Conservation (phyloP, 2,888 invertebrate genomes). For the Lochmaea capreae region DNA sequence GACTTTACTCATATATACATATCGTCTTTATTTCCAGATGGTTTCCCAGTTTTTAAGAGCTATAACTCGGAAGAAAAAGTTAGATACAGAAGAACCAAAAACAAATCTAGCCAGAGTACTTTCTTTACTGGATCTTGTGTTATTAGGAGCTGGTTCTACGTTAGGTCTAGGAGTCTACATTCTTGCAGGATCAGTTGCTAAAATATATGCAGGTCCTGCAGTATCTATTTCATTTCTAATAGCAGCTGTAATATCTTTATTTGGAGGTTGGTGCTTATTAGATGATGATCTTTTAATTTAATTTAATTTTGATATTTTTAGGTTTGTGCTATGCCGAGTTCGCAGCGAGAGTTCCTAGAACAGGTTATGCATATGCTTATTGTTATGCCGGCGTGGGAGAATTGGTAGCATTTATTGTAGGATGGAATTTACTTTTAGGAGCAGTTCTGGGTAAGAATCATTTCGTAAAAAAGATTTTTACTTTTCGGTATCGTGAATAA, state of each 20-base stretch:
- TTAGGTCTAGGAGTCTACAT: conserved; percentile 94
- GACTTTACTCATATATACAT: too few species aligned
- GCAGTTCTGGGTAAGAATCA: conserved; percentile 78
- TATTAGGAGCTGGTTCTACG: conserved; percentile 84
- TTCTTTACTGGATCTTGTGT: conserved; percentile 84
- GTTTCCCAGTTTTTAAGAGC: conserved; percentile 34
- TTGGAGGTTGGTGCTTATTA: conserved; percentile 75
- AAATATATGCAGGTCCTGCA: conserved; percentile 85
- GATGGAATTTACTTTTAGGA: conserved; percentile 93
- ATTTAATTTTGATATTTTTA: conserved; percentile 60
- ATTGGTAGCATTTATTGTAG: conserved; percentile 89
- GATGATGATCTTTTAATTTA: too few species aligned
- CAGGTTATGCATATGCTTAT: conserved; percentile 93
- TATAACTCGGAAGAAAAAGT: conserved; percentile 65
- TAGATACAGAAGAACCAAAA: conserved; percentile 61
- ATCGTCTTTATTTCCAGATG: conserved; percentile 24
- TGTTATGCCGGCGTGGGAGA: conserved; percentile 94
- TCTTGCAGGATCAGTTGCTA: conserved; percentile 85
- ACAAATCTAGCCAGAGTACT: conserved; percentile 77
- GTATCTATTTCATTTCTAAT: conserved; percentile 86
- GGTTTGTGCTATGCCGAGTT: conserved; percentile 94
- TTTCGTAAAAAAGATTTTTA: not conserved
- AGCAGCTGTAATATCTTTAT: conserved; percentile 89
- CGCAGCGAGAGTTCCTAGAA: conserved; percentile 87
- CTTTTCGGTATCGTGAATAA: not conserved